Evolutionary conservation across 2,888 invertebrate species (phyloP).

Genomic region (Hermaeophaga mercurialis): DNA sequence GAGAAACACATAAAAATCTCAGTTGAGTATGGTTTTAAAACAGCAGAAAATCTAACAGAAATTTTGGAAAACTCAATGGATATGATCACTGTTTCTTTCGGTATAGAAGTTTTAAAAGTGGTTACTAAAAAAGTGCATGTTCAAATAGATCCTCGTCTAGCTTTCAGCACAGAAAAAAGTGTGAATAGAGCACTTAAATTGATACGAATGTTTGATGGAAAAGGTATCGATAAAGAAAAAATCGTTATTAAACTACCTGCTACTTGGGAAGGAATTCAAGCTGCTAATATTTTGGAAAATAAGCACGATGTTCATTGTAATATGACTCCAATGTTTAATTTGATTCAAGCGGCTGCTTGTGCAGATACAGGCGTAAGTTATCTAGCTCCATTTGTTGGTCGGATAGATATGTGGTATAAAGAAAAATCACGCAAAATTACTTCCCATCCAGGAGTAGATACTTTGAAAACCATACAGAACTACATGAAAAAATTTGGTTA

Average conservation of each 20-base stretch:
- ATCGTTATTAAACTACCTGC: slow-evolving; percentile 97
- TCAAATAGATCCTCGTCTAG: slow-evolving; percentile 95
- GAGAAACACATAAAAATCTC: slow-evolving; percentile 87
- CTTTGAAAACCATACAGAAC: slow-evolving; percentile 94
- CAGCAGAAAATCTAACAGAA: slow-evolving; percentile 71
- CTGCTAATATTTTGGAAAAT: slow-evolving; percentile 90
- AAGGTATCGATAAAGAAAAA: slow-evolving; percentile 88
- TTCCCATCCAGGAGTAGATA: slow-evolving; percentile 92
- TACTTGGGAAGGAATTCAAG: slow-evolving; percentile 99
- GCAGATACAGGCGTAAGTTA: slow-evolving; percentile 97
- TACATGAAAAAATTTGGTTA: slow-evolving; percentile 98
- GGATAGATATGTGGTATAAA: slow-evolving; percentile 90
- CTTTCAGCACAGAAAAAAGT: slow-evolving; percentile 91
- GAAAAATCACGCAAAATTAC: slow-evolving; percentile 78
- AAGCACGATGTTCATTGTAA: slow-evolving; percentile 96
- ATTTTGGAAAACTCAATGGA: slow-evolving; percentile 87
- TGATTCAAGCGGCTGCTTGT: slow-evolving; percentile 96
- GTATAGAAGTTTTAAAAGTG: slow-evolving; percentile 94
- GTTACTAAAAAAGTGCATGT: slow-evolving; percentile 97
- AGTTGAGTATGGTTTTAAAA: slow-evolving; percentile 78
- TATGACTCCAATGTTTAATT: slow-evolving; percentile 92
- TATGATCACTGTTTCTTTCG: slow-evolving; percentile 93
- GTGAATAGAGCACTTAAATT: slow-evolving; percentile 87
- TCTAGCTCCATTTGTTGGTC: slow-evolving; percentile 98
- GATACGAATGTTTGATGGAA: slow-evolving; percentile 86